A percentile compares a stretch with the other conserved stretches of the same genome.
These are phyloP conservation scores for Accipiter cooperii DNA, from an alignment of 2,113 vertebrate species.

Conservation along the genomic window DNA sequence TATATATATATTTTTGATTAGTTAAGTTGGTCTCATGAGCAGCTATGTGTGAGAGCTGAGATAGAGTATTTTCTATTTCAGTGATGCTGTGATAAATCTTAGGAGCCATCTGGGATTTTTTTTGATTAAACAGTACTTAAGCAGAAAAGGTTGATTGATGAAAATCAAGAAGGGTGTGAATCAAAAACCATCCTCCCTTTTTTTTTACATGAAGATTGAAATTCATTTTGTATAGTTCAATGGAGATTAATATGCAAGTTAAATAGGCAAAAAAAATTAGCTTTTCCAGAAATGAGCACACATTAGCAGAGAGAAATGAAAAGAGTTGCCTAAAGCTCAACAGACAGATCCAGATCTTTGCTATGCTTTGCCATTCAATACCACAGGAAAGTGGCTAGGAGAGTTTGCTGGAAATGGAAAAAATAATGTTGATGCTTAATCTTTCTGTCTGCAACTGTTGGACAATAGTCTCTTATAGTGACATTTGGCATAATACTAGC, in stretches of 20 bases:
- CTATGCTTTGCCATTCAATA: neutral
- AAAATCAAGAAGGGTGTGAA: slow-evolving; percentile 23
- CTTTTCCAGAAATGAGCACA: neutral
- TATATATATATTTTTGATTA: neutral
- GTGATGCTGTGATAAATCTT: neutral
- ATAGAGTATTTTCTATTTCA: neutral
- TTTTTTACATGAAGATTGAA: neutral
- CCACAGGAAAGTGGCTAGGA: neutral
- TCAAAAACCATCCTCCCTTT: neutral
- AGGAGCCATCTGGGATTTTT: neutral
- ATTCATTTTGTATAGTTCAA: neutral
- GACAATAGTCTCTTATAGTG: neutral
- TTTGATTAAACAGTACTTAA: slow-evolving; percentile 33
- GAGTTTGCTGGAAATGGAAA: neutral
- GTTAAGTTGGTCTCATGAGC: neutral
- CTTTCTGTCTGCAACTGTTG: neutral
- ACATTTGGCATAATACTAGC: neutral
- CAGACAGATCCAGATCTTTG: neutral
- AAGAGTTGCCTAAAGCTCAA: neutral
- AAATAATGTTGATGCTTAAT: neutral
- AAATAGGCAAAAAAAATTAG: neutral
- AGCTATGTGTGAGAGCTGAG: neutral
- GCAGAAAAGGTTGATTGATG: slow-evolving; percentile 43
- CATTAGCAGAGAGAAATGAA: neutral
- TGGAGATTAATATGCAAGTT: slow-evolving; percentile 22